These are phyloP conservation scores for Larimichthys crocea DNA, from an alignment of 2,113 vertebrate genomes.

Conservation along the genomic window DNA sequence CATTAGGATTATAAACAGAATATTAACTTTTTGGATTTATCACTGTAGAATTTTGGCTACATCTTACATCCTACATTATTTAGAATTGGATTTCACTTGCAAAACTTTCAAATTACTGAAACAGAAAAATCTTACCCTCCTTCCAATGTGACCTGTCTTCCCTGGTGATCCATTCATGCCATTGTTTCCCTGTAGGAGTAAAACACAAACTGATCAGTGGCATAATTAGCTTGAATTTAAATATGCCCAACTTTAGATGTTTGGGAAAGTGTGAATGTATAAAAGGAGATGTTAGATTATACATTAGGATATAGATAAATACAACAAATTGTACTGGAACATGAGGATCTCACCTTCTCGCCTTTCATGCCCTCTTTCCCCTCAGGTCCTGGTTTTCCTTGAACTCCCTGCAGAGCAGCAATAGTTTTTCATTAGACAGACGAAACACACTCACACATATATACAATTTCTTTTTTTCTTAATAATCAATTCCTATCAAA, in stretches of 20 bases:
- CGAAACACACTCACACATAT: not conserved
- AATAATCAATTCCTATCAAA: not conserved
- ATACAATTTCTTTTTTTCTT: not conserved
- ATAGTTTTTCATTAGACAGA: not conserved
- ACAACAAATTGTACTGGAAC: not conserved
- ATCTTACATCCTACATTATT: not conserved
- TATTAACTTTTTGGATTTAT: not conserved
- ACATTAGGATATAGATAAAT: not conserved
- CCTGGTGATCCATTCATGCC: conserved; percentile 82
- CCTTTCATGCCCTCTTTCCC: conserved; percentile 86
- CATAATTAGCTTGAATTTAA: not conserved
- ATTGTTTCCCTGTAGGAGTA: conserved; percentile 79
- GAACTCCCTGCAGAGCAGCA: conserved; percentile 79
- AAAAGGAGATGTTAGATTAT: not conserved
- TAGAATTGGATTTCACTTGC: not conserved
- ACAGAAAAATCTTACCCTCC: conserved; percentile 81
- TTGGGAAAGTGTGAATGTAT: not conserved
- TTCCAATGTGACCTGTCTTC: conserved; percentile 80
- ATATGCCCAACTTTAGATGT: not conserved
- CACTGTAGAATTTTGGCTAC: not conserved
- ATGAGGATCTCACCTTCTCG: conserved; percentile 83
- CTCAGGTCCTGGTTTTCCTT: conserved; percentile 82
- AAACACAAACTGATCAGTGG: conserved; percentile 14
- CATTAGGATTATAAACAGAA: not conserved
- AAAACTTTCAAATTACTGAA: not conserved